Conservation (phyloP, 2,113 vertebrate species). For the Myrmecobius fasciatus region DNA sequence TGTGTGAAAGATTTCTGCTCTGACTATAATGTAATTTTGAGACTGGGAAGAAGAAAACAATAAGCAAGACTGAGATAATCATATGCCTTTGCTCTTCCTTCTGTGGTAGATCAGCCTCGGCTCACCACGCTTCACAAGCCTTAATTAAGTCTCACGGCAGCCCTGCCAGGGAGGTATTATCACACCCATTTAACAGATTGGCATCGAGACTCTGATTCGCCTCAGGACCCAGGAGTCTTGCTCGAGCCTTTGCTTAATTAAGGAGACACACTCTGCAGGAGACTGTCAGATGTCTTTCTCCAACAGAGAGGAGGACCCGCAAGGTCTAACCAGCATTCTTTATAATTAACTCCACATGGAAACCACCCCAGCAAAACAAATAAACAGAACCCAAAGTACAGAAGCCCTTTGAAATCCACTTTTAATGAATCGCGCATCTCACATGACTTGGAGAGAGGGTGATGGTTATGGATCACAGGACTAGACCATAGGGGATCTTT, state of each 20-base stretch:
- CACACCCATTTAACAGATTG: constrained; percentile 48
- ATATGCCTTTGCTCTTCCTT: constrained; percentile 3
- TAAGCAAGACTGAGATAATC: constrained; percentile 42
- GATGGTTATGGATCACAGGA: background rate
- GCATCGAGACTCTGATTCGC: constrained; percentile 1
- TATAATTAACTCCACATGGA: constrained; percentile 44
- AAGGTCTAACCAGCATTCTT: background rate
- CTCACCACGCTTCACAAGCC: constrained; percentile 43
- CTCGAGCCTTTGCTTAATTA: background rate
- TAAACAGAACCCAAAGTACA: background rate
- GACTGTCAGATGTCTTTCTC: constrained; percentile 31
- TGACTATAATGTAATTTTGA: background rate
- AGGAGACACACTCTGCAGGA: background rate
- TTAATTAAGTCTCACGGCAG: constrained; percentile 61
- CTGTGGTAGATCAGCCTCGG: constrained; percentile 49
- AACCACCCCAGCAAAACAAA: constrained; percentile 58
- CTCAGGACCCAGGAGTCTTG: background rate
- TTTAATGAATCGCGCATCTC: constrained; percentile 60
- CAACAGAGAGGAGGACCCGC: constrained; percentile 37
- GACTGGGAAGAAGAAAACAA: constrained; percentile 16
- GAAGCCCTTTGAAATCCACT: constrained; percentile 70
- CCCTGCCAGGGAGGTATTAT: constrained; percentile 41
- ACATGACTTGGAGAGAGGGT: constrained; percentile 32
- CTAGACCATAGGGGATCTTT: background rate
- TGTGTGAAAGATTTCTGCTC: background rate